phyloP scores from a whole-genome alignment of 2,888 invertebrate genomes.

The Spodoptera exigua region DNA sequence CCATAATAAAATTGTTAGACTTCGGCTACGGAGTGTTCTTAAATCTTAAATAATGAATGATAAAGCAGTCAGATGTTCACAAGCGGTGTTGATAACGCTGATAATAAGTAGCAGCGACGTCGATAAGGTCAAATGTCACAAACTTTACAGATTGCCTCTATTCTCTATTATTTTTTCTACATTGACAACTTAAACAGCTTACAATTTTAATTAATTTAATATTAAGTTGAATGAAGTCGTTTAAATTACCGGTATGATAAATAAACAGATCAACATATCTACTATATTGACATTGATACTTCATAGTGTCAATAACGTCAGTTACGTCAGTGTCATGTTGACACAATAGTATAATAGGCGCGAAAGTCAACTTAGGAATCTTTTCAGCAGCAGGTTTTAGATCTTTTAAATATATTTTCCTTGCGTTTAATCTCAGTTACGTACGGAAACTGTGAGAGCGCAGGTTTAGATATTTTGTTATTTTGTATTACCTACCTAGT shows the following conservation, averaged over 20 bases:
- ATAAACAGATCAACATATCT: too few species aligned
- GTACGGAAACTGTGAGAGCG: too few species aligned
- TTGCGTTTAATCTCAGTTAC: too few species aligned
- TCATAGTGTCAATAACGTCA: too few species aligned
- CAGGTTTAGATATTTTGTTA: too few species aligned
- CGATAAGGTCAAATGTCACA: not conserved
- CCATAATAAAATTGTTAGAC: slow-evolving; percentile 32
- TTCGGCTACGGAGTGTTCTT: not conserved
- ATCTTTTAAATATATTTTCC: too few species aligned
- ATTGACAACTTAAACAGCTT: not conserved
- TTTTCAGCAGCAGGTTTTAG: too few species aligned
- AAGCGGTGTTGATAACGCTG: not conserved
- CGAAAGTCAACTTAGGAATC: too few species aligned
- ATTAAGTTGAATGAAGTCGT: not conserved
- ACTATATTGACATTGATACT: too few species aligned
- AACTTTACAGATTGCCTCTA: not conserved
- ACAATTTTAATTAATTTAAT: not conserved
- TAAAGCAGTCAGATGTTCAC: not conserved
- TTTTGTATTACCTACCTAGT: too few species aligned
- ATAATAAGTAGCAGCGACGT: not conserved
- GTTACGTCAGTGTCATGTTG: too few species aligned
- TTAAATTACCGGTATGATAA: slow-evolving; percentile 1
- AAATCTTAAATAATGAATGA: not conserved
- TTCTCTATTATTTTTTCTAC: not conserved
- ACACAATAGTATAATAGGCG: too few species aligned